phyloP scores from a whole-genome alignment of 2,113 vertebrate genomes.

The Promerops cafer region DNA sequence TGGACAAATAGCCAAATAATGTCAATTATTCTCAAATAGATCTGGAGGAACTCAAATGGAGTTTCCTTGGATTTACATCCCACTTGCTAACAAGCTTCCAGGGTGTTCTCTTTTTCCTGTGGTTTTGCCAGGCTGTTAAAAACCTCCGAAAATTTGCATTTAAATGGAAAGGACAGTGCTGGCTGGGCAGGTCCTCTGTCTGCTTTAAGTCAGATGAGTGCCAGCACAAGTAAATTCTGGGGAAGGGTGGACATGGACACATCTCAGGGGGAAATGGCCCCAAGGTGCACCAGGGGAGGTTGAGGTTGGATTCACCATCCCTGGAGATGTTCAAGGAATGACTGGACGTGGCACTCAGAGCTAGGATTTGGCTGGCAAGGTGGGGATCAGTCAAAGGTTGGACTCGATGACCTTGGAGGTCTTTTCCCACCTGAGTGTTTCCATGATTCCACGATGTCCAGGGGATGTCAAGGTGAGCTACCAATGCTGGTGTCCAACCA shows the following conservation, averaged over 20 bases:
- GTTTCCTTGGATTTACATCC: background rate
- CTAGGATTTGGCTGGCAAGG: rapidly evolving
- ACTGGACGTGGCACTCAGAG: background rate
- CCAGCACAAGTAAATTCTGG: background rate
- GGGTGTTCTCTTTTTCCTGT: background rate
- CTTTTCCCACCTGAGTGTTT: background rate
- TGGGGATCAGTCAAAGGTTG: background rate
- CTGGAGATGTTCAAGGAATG: background rate
- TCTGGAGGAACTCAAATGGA: background rate
- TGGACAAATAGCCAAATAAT: background rate
- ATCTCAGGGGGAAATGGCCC: background rate
- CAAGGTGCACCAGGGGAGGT: background rate
- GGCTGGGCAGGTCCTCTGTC: background rate
- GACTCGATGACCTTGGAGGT: rapidly evolving
- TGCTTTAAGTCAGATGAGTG: background rate
- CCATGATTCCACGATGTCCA: background rate
- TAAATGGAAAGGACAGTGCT: background rate
- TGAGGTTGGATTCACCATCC: background rate
- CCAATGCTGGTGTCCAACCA: rapidly evolving
- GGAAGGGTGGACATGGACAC: rapidly evolving
- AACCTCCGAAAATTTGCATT: background rate
- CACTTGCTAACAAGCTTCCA: background rate
- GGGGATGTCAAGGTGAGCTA: background rate
- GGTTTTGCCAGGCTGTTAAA: background rate
- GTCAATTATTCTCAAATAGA: background rate